A percentile compares a stretch with the other conserved stretches of the same genome.
Evolutionary conservation across 2,797 vertebrate species (phyloP).

Genomic region (Parotocinclus haroldoi): DNA sequence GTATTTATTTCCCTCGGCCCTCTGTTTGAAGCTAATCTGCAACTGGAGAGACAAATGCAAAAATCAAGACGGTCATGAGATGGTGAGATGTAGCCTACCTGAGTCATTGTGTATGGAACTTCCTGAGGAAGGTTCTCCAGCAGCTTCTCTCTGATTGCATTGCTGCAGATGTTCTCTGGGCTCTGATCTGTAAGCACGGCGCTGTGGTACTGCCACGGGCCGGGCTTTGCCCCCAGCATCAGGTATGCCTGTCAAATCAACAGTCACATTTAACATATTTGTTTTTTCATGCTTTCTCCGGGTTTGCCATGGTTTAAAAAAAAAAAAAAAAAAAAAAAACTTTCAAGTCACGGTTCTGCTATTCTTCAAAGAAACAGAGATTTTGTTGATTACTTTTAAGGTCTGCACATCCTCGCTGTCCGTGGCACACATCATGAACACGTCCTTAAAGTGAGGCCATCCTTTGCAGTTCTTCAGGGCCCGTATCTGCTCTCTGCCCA

Average conservation of each 20-base stretch:
- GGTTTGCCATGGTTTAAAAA: too few species aligned
- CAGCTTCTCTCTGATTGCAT: slow-evolving; percentile 84
- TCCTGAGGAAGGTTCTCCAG: slow-evolving; percentile 87
- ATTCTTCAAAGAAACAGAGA: not conserved
- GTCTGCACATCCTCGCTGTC: slow-evolving; percentile 80
- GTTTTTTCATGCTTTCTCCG: too few species aligned
- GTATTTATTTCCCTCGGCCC: too few species aligned
- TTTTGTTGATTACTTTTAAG: slow-evolving; percentile 75
- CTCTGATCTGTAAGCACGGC: slow-evolving; percentile 86
- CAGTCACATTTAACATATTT: not conserved
- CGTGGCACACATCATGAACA: slow-evolving; percentile 92
- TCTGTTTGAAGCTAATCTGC: too few species aligned
- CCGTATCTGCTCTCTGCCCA: slow-evolving; percentile 58
- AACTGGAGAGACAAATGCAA: too few species aligned
- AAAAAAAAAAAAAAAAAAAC: too few species aligned
- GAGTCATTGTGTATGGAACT: slow-evolving; percentile 83
- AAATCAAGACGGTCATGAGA: too few species aligned
- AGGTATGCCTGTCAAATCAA: slow-evolving; percentile 78
- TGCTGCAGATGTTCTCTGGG: slow-evolving; percentile 83
- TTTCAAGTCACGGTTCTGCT: too few species aligned
- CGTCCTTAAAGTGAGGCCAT: slow-evolving; percentile 87
- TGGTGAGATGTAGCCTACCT: slow-evolving; percentile 68
- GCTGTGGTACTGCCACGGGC: slow-evolving; percentile 89
- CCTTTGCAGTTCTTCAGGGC: slow-evolving; percentile 63
- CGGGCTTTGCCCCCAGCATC: slow-evolving; percentile 76